phyloP scores from a whole-genome alignment of 2,797 vertebrate genomes.

The Serranus cabrilla region DNA sequence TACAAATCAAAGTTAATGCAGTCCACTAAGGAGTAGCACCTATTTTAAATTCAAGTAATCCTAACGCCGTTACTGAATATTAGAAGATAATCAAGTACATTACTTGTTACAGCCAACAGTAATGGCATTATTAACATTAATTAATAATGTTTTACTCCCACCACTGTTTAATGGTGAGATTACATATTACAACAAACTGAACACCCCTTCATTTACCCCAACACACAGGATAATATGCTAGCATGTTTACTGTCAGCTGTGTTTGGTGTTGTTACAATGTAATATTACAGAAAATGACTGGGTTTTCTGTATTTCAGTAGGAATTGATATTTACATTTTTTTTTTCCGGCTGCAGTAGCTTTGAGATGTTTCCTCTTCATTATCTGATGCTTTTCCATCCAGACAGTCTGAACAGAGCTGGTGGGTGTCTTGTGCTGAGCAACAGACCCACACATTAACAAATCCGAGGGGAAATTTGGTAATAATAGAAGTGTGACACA shows the following conservation, averaged over 20 bases:
- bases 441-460: neutral
- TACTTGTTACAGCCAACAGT: too few relatives aligned
- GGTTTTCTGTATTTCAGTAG: neutral
- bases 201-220: too few relatives aligned
- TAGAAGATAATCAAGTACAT: too few relatives aligned
- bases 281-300: too few relatives aligned
- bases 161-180: too few relatives aligned
- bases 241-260: neutral
- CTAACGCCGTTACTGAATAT: too few relatives aligned
- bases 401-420: neutral
- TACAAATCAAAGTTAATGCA: neutral
- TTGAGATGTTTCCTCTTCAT: neutral
- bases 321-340: neutral
- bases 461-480: neutral
- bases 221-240: neutral
- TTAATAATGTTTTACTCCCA: too few relatives aligned
- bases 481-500: neutral
- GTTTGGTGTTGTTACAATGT: neutral
- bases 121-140: too few relatives aligned
- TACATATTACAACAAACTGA: too few relatives aligned
- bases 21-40: too few relatives aligned
- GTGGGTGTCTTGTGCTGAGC: neutral
- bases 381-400: neutral
- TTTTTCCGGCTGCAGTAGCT: neutral
- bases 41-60: too few relatives aligned